Evolutionary conservation across 2,888 invertebrate species (phyloP).

Genomic region (Acanthacorydalis orientalis): DNA sequence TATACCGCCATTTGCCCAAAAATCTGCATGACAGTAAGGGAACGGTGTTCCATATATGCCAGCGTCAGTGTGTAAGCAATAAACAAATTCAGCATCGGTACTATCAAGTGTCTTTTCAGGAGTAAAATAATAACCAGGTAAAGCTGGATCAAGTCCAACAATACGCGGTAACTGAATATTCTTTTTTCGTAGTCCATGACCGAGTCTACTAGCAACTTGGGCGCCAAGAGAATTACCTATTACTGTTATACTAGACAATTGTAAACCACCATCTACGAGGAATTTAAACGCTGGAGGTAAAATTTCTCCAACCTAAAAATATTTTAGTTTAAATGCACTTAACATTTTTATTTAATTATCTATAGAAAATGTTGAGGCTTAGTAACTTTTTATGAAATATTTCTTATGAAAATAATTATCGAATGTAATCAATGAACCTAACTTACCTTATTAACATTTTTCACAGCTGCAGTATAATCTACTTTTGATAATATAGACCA

Average conservation of each 20-base stretch:
- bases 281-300: neutral
- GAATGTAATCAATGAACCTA: too few relatives aligned
- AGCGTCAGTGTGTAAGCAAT: neutral
- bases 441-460: too few relatives aligned
- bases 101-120: neutral
- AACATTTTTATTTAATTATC: too few relatives aligned
- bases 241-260: neutral
- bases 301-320: neutral
- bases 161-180: neutral
- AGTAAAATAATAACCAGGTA: neutral
- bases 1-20: neutral
- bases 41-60: slow-evolving; percentile 1
- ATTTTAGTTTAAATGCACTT: neutral
- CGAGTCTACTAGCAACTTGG: neutral
- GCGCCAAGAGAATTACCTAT: slow-evolving; percentile 4
- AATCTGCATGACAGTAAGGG: neutral
- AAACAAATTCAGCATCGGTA: neutral
- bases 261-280: neutral
- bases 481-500: too few relatives aligned
- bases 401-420: too few relatives aligned
- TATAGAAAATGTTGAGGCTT: too few relatives aligned
- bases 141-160: slow-evolving; percentile 3
- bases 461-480: too few relatives aligned
- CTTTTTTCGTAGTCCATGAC: neutral
- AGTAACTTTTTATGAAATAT: too few relatives aligned